Conservation (phyloP, 2,888 invertebrate genomes). For the Patella depressa region DNA sequence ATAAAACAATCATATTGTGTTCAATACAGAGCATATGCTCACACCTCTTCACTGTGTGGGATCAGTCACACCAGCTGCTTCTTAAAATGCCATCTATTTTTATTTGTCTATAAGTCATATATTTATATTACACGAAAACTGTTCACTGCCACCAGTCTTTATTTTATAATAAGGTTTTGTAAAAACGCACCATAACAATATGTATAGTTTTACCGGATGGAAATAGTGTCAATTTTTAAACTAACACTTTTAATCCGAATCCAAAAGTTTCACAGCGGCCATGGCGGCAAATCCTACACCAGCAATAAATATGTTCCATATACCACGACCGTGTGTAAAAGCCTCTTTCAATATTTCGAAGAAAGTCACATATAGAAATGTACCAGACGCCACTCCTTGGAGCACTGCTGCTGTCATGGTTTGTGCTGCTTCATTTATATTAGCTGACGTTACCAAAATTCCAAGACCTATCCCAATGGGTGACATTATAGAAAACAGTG, state of each 20-base stretch:
- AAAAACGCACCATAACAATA: too few relatives aligned
- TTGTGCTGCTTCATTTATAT: slow-evolving; percentile 25
- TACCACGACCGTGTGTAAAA: slow-evolving; percentile 38
- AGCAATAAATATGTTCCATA: slow-evolving; percentile 62
- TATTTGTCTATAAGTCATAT: too few relatives aligned
- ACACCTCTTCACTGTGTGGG: too few relatives aligned
- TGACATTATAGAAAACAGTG: slow-evolving; percentile 37
- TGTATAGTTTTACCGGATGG: too few relatives aligned
- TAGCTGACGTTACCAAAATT: slow-evolving; percentile 35
- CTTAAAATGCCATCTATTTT: too few relatives aligned
- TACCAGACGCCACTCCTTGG: slow-evolving; percentile 91
- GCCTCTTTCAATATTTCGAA: slow-evolving; percentile 89
- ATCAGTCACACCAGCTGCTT: too few relatives aligned
- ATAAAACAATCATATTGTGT: too few relatives aligned
- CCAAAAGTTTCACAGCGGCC: slow-evolving; percentile 42
- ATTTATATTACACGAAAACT: too few relatives aligned
- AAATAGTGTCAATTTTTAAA: too few relatives aligned
- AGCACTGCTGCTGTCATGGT: slow-evolving; percentile 64
- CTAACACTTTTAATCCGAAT: slow-evolving; percentile 20
- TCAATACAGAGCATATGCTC: too few relatives aligned
- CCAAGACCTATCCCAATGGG: slow-evolving; percentile 46
- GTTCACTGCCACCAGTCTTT: too few relatives aligned
- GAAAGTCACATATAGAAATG: slow-evolving; percentile 92
- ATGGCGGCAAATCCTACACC: slow-evolving; percentile 53
- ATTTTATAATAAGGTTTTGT: too few relatives aligned